These are phyloP conservation scores for Eremobia ochroleuca DNA, from an alignment of 2,888 invertebrate genomes.

Conservation along the genomic window DNA sequence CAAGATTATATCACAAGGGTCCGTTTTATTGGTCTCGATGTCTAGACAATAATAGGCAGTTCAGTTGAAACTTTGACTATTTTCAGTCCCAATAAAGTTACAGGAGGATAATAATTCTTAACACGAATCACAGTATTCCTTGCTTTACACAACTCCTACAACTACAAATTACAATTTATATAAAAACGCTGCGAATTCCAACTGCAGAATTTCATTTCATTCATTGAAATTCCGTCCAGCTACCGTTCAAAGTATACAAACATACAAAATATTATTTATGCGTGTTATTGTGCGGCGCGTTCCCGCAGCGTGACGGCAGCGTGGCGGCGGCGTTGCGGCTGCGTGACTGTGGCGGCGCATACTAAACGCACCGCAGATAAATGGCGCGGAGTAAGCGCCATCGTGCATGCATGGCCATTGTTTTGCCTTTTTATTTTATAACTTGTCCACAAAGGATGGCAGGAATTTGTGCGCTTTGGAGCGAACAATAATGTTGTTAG, in stretches of 20 bases:
- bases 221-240: conserved; percentile 63
- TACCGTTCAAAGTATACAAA: conserved; percentile 49
- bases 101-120: conserved; percentile 14
- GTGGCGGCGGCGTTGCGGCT: conserved; percentile 42
- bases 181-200: conserved; percentile 48
- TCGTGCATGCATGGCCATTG: conserved; percentile 53
- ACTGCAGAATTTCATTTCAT: conserved; percentile 59
- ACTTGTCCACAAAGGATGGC: conserved; percentile 56
- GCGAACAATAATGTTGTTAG: conserved; percentile 35
- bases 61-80: conserved; percentile 32
- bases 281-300: conserved; percentile 51
- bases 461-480: conserved; percentile 43
- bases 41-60: conserved; percentile 29
- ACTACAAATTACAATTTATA: conserved; percentile 41
- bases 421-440: conserved; percentile 59
- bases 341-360: conserved; percentile 53
- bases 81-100: conserved; percentile 9
- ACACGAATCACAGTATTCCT: conserved; percentile 5
- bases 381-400: conserved; percentile 59
- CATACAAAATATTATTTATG: conserved; percentile 63
- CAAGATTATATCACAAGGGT: conserved; percentile 5
- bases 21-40: conserved; percentile 15
- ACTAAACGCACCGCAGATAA: conserved; percentile 62
- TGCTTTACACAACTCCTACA: conserved; percentile 16
- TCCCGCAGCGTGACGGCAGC: conserved; percentile 47